A percentile compares a stretch with the other conserved stretches of the same genome.
phyloP scores from a whole-genome alignment of 2,113 vertebrate genomes.

The Odocoileus virginianus region DNA sequence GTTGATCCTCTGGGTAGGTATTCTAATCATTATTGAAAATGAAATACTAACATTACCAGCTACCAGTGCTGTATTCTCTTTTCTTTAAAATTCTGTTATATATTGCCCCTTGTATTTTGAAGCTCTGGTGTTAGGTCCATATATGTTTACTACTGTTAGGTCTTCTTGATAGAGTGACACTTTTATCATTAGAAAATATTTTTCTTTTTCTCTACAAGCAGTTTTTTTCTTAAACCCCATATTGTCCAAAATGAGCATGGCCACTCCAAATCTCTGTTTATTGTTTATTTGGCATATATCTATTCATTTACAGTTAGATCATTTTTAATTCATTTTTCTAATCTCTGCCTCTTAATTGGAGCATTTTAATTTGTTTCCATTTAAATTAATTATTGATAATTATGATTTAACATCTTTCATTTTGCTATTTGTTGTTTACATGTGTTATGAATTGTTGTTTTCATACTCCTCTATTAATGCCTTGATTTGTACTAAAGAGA shows the following conservation, averaged over 20 bases:
- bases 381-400: not conserved
- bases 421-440: not conserved
- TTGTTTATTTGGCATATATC: not conserved
- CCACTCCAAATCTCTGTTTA: not conserved
- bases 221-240: not conserved
- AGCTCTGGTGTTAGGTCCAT: not conserved
- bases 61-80: not conserved
- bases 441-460: not conserved
- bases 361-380: not conserved
- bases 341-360: not conserved
- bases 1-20: not conserved
- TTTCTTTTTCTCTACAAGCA: not conserved
- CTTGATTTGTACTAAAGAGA: not conserved
- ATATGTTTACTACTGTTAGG: not conserved
- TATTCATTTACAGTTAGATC: not conserved
- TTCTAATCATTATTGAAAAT: not conserved
- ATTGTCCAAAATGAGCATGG: not conserved
- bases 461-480: not conserved
- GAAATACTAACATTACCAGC: not conserved
- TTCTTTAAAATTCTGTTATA: not conserved
- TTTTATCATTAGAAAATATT: not conserved
- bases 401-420: not conserved
- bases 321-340: not conserved
- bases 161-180: not conserved
- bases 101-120: not conserved